Evolutionary conservation across 2,113 vertebrate genomes (phyloP).

Genomic region (Sarotherodon lohbergeri): DNA sequence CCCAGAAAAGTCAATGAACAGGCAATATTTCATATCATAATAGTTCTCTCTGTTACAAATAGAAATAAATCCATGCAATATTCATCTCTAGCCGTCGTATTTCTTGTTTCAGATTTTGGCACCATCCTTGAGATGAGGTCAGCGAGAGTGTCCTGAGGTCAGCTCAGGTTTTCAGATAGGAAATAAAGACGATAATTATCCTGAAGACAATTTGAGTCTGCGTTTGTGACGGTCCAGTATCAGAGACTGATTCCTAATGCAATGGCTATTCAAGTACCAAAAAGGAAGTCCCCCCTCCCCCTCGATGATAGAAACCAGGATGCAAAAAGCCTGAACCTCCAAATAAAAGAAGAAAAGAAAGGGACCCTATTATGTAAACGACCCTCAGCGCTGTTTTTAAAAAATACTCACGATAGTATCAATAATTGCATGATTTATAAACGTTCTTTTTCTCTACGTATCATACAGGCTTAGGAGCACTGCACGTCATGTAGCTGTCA

Average conservation of each 20-base stretch:
- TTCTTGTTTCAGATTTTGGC: conserved; percentile 60
- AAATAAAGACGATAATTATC: conserved; percentile 22
- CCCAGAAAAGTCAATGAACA: conserved; percentile 57
- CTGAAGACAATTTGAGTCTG: conserved; percentile 30
- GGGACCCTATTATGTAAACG: conserved; percentile 59
- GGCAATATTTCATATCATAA: conserved; percentile 60
- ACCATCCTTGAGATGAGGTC: conserved; percentile 57
- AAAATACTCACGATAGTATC: conserved; percentile 62
- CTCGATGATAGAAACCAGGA: conserved; percentile 17
- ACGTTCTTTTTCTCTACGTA: conserved; percentile 50
- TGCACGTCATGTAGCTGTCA: conserved; percentile 62
- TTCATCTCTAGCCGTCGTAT: conserved; percentile 47
- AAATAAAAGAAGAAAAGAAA: not conserved
- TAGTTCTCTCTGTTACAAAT: conserved; percentile 57
- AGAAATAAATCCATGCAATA: conserved; percentile 71
- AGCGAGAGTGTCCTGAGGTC: conserved; percentile 32
- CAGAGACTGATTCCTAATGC: conserved; percentile 15
- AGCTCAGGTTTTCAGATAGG: conserved; percentile 33
- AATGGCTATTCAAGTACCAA: conserved; percentile 55
- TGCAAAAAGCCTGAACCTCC: conserved; percentile 55
- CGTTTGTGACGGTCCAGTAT: conserved; percentile 4
- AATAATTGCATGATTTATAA: conserved; percentile 70
- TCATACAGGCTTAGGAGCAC: conserved; percentile 67
- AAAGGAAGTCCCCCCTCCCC: not conserved
- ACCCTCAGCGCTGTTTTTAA: conserved; percentile 39